Evolutionary conservation across 2,113 vertebrate genomes (phyloP).

Genomic region (Ammodramus savannarum): DNA sequence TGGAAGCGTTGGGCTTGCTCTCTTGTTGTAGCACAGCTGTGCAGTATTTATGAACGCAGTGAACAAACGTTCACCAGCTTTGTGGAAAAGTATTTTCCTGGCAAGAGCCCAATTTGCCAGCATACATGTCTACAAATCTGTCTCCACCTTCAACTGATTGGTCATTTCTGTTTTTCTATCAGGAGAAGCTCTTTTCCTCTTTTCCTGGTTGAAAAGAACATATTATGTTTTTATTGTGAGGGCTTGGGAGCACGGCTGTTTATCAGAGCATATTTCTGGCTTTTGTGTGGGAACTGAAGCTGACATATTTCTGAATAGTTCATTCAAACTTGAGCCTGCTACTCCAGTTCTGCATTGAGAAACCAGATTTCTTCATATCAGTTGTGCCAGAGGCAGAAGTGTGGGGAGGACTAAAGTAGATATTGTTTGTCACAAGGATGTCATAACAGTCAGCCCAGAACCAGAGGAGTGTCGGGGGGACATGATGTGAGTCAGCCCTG

Average conservation of each 20-base stretch:
- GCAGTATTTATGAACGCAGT: neutral
- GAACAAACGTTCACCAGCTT: neutral
- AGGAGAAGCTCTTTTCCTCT: neutral
- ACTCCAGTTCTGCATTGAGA: neutral
- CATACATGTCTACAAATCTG: neutral
- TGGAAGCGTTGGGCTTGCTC: neutral
- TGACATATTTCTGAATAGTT: slow-evolving; percentile 8
- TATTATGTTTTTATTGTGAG: neutral
- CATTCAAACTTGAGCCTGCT: neutral
- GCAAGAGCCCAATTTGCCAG: neutral
- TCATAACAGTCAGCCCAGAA: neutral
- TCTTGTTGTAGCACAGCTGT: neutral
- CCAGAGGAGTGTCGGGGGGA: neutral
- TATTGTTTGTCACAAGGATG: neutral
- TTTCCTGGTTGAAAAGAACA: neutral
- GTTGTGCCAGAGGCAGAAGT: slow-evolving; percentile 9
- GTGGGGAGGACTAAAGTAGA: neutral
- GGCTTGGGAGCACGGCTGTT: neutral
- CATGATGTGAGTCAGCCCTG: neutral
- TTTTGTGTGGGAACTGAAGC: slow-evolving; percentile 32
- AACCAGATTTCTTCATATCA: slow-evolving; percentile 13
- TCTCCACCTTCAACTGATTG: neutral
- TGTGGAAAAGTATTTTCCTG: neutral
- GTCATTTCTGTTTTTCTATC: neutral
- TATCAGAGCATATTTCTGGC: neutral